phyloP scores from a whole-genome alignment of 37 sponge, comb jelly and placozoan genomes.

The Aphrocallistes beatrix region DNA sequence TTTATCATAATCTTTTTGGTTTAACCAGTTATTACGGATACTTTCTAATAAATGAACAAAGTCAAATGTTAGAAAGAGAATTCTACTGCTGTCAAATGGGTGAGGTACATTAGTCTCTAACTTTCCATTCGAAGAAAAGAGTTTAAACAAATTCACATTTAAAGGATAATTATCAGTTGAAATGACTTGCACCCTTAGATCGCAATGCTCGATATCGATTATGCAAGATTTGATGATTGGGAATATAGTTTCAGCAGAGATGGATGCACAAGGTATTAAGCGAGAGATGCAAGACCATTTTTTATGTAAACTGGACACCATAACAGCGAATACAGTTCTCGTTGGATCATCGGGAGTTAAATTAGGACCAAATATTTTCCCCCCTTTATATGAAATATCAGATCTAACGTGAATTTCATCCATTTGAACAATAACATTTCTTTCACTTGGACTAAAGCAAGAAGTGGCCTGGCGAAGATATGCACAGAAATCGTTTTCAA shows the following conservation, averaged over 20 bases:
- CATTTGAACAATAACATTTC: background rate
- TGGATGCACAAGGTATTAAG: background rate
- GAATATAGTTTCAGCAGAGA: background rate
- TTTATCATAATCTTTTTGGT: background rate
- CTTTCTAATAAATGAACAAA: no score
- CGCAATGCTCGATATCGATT: background rate
- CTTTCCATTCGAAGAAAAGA: background rate
- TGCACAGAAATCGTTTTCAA: no score
- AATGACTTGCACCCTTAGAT: background rate
- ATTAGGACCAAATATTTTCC: background rate
- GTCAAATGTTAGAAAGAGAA: background rate
- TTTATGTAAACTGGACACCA: background rate
- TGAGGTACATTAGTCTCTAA: background rate
- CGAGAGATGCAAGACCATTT: background rate
- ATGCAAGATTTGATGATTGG: background rate
- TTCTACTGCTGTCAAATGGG: background rate
- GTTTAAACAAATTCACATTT: background rate
- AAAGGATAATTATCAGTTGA: conserved; percentile 12
- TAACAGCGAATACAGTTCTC: background rate
- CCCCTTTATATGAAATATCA: background rate
- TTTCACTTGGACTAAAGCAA: no score
- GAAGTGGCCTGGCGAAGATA: no score
- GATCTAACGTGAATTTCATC: background rate
- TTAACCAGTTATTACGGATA: background rate
- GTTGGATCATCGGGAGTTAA: background rate